Percentiles rank a stretch among this genome's conserved stretches.
These are phyloP conservation scores for Cataglyphis hispanica DNA, from an alignment of 1,140 invertebrate genomes.

Conservation along the genomic window DNA sequence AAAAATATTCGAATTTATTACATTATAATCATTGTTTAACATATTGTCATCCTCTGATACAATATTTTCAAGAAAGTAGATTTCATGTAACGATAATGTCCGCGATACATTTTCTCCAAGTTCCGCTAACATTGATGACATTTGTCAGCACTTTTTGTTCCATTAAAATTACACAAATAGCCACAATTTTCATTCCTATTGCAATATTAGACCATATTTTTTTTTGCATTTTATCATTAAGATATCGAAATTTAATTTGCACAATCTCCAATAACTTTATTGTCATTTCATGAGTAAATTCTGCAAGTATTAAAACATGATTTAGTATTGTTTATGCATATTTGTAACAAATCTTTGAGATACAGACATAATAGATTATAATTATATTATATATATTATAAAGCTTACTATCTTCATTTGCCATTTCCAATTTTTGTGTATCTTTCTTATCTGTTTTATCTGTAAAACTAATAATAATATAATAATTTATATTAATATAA, in stretches of 20 bases:
- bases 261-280: not conserved
- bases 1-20: too few species aligned
- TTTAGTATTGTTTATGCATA: not conserved
- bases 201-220: not conserved
- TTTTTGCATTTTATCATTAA: constrained; percentile 25
- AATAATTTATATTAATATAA: not conserved
- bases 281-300: constrained; percentile 20
- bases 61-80: not conserved
- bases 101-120: constrained; percentile 6
- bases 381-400: constrained; percentile 3
- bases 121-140: constrained; percentile 11
- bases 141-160: not conserved
- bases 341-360: too few species aligned
- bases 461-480: not conserved
- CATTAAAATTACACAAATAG: not conserved
- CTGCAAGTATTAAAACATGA: not conserved
- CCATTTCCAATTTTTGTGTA: not conserved
- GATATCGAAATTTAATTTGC: not conserved
- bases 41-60: too few species aligned
- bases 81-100: constrained; percentile 9
- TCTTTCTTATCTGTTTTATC: not conserved
- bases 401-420: constrained; percentile 15
- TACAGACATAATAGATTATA: not conserved
- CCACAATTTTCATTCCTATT: not conserved
- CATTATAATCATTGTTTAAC: too few species aligned